These are phyloP conservation scores for Heliconius himera DNA, from an alignment of 1,140 invertebrate species.

Conservation along the genomic window DNA sequence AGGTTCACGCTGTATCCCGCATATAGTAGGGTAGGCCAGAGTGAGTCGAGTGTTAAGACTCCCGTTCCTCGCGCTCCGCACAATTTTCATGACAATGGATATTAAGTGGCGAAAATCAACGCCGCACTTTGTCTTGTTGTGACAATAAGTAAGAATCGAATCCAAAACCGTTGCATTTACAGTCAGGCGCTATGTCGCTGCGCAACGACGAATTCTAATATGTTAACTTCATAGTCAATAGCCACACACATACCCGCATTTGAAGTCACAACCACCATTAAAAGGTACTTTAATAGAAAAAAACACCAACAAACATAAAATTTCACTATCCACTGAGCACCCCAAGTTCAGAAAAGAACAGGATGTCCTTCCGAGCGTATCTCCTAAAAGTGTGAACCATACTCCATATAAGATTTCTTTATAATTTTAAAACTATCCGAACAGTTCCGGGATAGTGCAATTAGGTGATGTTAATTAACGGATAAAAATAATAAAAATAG, in stretches of 20 bases:
- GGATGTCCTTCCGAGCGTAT: not conserved
- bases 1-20: not conserved
- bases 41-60: not conserved
- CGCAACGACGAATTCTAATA: too few species aligned
- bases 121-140: too few species aligned
- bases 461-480: not conserved
- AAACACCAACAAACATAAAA: not conserved
- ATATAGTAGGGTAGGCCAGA: too few species aligned
- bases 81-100: too few species aligned
- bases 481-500: not conserved
- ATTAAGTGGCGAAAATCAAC: too few species aligned
- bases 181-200: too few species aligned
- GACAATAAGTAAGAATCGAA: too few species aligned
- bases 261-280: not conserved
- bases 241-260: too few species aligned
- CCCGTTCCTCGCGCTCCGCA: not conserved
- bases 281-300: not conserved
- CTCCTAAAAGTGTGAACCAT: not conserved
- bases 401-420: not conserved
- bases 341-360: not conserved
- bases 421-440: not conserved
- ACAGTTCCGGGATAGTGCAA: not conserved
- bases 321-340: conserved; percentile 1
- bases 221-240: too few species aligned
- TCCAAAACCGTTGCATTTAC: too few species aligned